Percentiles rank a stretch among this genome's conserved stretches.
These are phyloP conservation scores for Steromphala cineraria DNA, from an alignment of 2,888 invertebrate genomes.

Conservation along the genomic window DNA sequence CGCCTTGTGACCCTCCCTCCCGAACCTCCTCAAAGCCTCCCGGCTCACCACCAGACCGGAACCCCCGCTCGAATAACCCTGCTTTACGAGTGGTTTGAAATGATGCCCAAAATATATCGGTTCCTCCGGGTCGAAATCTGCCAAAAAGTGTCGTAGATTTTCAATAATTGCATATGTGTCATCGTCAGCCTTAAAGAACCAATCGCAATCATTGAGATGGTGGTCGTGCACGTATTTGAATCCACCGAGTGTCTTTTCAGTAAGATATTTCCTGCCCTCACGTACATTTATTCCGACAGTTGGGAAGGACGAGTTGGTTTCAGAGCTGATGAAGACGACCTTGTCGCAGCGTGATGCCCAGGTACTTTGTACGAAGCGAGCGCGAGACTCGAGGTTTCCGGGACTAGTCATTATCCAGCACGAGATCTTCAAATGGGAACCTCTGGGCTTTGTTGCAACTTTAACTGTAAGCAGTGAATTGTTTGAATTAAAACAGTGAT, in stretches of 20 bases:
- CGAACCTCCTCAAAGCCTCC: constrained; percentile 84
- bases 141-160: constrained; percentile 88
- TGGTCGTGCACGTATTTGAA: constrained; percentile 91
- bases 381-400: neutral
- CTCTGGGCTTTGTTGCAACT: neutral
- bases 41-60: constrained; percentile 92
- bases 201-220: constrained; percentile 89
- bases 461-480: too few relatives aligned
- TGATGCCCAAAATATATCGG: constrained; percentile 86
- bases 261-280: constrained; percentile 94
- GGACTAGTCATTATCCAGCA: constrained; percentile 8
- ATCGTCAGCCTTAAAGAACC: constrained; percentile 99
- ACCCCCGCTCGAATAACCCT: constrained; percentile 77
- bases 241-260: constrained; percentile 98
- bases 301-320: constrained; percentile 83
- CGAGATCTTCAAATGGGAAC: neutral
- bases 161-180: constrained; percentile 98
- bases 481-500: too few relatives aligned
- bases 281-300: constrained; percentile 79
- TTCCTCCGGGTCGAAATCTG: constrained; percentile 80
- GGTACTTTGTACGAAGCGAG: constrained; percentile 77
- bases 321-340: constrained; percentile 76
- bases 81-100: constrained; percentile 61
- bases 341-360: constrained; percentile 90
- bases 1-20: constrained; percentile 21